Base-by-base conservation (phyloP, 2,797 vertebrate species). In the Sphenopsis melanotis region DNA sequence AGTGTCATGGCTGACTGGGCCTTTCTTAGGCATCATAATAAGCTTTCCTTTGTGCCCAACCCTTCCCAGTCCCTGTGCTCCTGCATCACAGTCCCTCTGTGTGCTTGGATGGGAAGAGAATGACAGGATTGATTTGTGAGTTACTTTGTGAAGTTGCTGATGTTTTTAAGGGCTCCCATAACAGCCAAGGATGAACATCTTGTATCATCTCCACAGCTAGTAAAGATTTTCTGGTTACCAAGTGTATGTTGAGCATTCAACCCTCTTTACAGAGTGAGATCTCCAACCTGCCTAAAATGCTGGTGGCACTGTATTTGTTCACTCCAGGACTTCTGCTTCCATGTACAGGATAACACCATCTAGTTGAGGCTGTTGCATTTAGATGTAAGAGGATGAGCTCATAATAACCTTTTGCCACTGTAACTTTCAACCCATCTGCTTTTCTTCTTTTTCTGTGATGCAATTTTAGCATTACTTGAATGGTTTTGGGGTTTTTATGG, bases 361-460 rank as follows among this genome's bases (percentile, higher is more conserved):
- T 52, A 83, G 39, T 30, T 78, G 56, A 50, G 46, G 57, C 46
- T 83, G 80, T 57, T 72, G 36, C 34, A 29, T 92, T 74, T 75
- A 95, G 72, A 93, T 94, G 61, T 65, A 89, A 91, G 83, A 93
- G 81, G 66, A 94, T 96, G 94, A 97, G 95, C 91, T 96, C 95
- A 94, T 93, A 84, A 87, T 95, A 89, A 96, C 90, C 89, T 96
- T 94, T 93, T 88, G 44, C 70, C 91, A 70, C 72, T 83, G 82
- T 83, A 87, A 81, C 82, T 93, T 95, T 97, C 86, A 92, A 69
- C 90, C 87, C 37, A 71, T 93, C 70, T 93, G 69, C 66, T 94
- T 95, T 93, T 77, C 85, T 92, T 93, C 78, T 84, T 81, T 66
- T 76, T 70, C 66, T 76, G 11, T 96, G 93, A 96, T 14, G 68